A percentile compares a stretch with the other conserved stretches of the same genome.
phyloP scores from a whole-genome alignment of 53 echinoderm and acorn worm species.

The Zoroaster sp. region DNA sequence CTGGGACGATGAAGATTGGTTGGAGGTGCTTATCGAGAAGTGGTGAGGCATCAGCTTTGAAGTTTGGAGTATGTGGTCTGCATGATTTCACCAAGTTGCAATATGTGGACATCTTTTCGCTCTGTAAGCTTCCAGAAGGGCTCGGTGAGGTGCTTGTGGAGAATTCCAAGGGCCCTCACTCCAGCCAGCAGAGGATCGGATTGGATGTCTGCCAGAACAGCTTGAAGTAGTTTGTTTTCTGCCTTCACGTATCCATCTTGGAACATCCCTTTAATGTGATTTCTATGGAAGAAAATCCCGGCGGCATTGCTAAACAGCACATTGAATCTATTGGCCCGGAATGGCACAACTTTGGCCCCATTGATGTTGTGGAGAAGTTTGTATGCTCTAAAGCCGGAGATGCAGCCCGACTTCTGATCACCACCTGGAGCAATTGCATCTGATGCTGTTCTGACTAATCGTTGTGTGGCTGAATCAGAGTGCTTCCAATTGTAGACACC shows the following conservation, averaged over 20 bases:
- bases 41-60: background rate
- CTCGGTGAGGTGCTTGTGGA: conserved; percentile 29
- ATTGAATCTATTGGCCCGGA: conserved; percentile 43
- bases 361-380: background rate
- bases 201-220: conserved; percentile 33
- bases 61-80: background rate
- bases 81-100: background rate
- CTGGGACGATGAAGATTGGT: background rate
- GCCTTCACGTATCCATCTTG: conserved; percentile 2
- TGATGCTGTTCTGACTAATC: conserved; percentile 13
- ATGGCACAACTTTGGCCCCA: conserved; percentile 16
- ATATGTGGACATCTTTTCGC: too few relatives aligned
- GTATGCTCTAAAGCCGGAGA: background rate
- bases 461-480: conserved; percentile 12
- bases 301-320: conserved; percentile 27
- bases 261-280: background rate
- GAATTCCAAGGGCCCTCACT: conserved; percentile 22
- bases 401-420: conserved; percentile 15
- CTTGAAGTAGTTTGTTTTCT: conserved; percentile 18
- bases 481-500: conserved; percentile 24
- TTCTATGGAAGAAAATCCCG: conserved; percentile 9
- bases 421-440: conserved; percentile 43
- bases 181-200: conserved; percentile 5
- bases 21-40: background rate
- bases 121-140: too few relatives aligned